These are phyloP conservation scores for Propithecus deckenii DNA, from an alignment of 2,797 vertebrate genomes.

Conservation along the genomic window DNA sequence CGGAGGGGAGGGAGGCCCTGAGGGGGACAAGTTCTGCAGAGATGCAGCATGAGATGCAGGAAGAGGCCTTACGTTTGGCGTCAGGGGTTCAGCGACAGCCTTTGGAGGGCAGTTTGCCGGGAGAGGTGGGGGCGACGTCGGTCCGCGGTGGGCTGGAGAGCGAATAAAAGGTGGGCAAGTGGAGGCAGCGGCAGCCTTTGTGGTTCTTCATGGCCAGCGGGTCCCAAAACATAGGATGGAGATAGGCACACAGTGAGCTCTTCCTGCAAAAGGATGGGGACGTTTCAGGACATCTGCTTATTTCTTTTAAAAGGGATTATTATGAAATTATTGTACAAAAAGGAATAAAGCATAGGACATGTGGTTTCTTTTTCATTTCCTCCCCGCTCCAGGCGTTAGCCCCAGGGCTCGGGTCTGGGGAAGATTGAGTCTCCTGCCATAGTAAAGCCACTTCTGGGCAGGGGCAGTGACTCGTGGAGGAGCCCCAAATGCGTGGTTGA, in stretches of 20 bases:
- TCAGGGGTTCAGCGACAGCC: background rate
- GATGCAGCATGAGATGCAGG: background rate
- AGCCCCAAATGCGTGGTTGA: background rate
- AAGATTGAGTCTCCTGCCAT: background rate
- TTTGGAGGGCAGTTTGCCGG: background rate
- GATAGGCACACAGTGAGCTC: background rate
- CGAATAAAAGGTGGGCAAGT: background rate
- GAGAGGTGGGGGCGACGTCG: too few species aligned
- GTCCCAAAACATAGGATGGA: background rate
- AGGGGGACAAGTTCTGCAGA: background rate
- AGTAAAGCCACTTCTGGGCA: background rate
- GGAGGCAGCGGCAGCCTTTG: background rate
- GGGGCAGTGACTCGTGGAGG: background rate
- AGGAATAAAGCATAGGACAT: background rate
- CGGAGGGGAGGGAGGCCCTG: background rate
- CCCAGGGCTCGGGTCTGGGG: background rate
- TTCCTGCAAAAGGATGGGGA: background rate
- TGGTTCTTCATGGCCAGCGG: rapidly evolving
- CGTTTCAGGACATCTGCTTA: background rate
- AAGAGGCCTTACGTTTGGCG: background rate
- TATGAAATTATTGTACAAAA: background rate
- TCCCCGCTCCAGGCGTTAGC: background rate
- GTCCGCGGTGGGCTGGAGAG: too few species aligned
- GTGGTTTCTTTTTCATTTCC: background rate
- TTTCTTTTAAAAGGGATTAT: background rate